Conservation (phyloP, 2,888 invertebrate genomes). For the Melipona beecheii region DNA sequence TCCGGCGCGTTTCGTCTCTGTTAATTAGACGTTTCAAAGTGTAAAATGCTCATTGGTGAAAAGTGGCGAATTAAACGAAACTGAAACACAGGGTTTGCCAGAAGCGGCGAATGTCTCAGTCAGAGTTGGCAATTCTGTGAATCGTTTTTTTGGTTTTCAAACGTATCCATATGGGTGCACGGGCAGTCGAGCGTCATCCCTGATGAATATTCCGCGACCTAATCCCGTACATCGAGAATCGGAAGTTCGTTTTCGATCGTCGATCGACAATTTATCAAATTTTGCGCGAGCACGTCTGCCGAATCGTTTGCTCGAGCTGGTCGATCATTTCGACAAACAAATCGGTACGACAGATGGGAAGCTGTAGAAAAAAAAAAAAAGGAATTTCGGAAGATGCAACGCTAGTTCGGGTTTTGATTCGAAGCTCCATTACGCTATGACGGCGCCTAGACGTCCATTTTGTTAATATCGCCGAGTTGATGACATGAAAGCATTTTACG, state of each 20-base stretch:
- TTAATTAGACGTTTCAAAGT: not conserved
- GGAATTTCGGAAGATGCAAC: not conserved
- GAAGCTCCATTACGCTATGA: constrained; percentile 38
- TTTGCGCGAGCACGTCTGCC: not conserved
- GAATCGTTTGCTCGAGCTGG: not conserved
- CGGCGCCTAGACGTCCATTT: constrained; percentile 41
- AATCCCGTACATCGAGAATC: not conserved
- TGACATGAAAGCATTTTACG: constrained; percentile 56
- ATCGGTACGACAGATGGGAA: not conserved
- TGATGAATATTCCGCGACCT: not conserved
- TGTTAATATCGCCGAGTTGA: constrained; percentile 45
- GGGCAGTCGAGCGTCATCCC: not conserved
- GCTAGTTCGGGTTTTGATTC: constrained; percentile 33
- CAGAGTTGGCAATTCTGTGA: constrained; percentile 1
- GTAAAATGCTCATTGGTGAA: not conserved
- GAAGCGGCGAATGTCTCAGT: constrained; percentile 2
- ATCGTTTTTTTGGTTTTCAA: constrained; percentile 15
- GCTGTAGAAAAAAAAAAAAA: not conserved
- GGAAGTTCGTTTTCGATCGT: not conserved
- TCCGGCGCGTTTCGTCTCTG: not conserved
- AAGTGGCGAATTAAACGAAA: not conserved
- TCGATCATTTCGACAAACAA: not conserved
- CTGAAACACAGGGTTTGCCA: not conserved
- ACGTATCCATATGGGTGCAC: not conserved
- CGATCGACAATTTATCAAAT: not conserved